A percentile compares a stretch with the other conserved stretches of the same genome.
phyloP scores from a whole-genome alignment of 1,140 invertebrate genomes.

The Ylistrum balloti region DNA sequence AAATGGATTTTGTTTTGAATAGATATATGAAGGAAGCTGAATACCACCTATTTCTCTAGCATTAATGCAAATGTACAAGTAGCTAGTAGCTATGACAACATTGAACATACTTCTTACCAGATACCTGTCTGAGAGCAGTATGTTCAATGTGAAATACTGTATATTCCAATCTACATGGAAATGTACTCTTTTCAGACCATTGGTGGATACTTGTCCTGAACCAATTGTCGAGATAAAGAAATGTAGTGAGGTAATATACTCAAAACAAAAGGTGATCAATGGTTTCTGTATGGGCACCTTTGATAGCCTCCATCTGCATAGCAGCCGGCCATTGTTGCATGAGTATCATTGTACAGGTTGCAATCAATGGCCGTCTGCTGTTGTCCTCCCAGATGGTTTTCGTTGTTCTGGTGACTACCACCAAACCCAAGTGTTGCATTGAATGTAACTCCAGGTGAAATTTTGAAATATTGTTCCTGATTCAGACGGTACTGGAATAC shows the following conservation, averaged over 20 bases:
- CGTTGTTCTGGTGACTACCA: background rate
- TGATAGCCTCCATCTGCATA: background rate
- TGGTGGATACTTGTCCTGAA: background rate
- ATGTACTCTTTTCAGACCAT: background rate
- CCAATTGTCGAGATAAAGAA: background rate
- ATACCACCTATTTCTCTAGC: too few species aligned
- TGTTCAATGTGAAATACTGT: background rate
- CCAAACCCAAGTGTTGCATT: background rate
- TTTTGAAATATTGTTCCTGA: too few species aligned
- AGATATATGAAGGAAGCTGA: too few species aligned
- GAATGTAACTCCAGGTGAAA: too few species aligned
- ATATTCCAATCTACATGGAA: background rate
- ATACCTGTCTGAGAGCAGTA: background rate
- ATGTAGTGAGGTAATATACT: background rate
- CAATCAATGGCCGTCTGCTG: background rate
- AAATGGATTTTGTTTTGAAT: too few species aligned
- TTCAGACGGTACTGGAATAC: conserved; percentile 11
- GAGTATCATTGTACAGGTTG: background rate
- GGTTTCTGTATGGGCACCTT: background rate
- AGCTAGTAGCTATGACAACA: background rate
- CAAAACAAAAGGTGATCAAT: background rate
- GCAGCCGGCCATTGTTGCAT: background rate
- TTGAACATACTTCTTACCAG: background rate
- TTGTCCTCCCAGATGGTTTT: background rate
- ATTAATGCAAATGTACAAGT: too few species aligned